These are phyloP conservation scores for Sibirionetta formosa DNA, from an alignment of 2,797 vertebrate species.

Conservation along the genomic window DNA sequence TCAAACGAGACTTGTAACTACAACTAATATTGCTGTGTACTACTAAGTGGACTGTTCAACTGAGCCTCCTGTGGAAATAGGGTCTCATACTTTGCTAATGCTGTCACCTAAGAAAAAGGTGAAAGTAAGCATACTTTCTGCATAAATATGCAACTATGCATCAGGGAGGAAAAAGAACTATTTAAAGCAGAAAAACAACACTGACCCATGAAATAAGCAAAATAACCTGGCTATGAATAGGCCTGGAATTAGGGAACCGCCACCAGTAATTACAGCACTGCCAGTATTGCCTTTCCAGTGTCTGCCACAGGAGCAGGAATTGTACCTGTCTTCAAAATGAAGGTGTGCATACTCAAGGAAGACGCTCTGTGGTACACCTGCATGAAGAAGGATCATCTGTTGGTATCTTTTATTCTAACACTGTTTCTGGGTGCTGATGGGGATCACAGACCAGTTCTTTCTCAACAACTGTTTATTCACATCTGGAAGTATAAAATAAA, in stretches of 20 bases:
- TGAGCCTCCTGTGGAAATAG: constrained; percentile 2
- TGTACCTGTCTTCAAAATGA: not conserved
- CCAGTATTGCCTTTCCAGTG: not conserved
- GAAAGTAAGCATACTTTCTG: not conserved
- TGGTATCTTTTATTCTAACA: not conserved
- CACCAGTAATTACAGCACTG: fast-evolving
- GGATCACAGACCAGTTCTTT: not conserved
- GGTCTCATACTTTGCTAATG: not conserved
- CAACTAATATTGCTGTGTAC: not conserved
- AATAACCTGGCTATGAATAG: not conserved
- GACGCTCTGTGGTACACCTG: not conserved
- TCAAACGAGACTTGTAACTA: not conserved
- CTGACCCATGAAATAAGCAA: not conserved
- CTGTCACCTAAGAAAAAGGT: not conserved
- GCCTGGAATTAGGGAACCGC: not conserved
- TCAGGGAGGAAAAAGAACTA: not conserved
- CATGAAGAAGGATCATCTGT: not conserved
- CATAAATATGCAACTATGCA: not conserved
- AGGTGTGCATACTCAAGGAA: not conserved
- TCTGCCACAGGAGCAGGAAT: not conserved
- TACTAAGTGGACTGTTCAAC: not conserved
- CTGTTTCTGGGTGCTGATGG: not conserved
- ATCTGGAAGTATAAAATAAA: not conserved
- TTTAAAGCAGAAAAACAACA: constrained; percentile 1
- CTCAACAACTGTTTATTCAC: not conserved